phyloP scores from a whole-genome alignment of 2,797 vertebrate species.

The Bryconaethiops microstoma region DNA sequence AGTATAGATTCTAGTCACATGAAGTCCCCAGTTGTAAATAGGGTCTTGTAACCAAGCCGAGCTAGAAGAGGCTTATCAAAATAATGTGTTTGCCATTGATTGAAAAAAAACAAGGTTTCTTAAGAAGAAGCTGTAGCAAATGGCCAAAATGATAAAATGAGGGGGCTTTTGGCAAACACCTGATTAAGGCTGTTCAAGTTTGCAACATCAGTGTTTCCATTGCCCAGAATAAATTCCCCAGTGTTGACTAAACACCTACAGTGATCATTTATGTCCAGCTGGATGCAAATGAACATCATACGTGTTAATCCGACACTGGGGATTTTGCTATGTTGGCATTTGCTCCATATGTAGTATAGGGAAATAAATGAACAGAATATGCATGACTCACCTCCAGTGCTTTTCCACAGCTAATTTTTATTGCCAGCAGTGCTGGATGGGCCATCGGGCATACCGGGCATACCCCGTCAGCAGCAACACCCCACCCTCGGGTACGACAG shows the following conservation, averaged over 20 bases:
- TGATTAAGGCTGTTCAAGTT: not conserved
- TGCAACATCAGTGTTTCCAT: not conserved
- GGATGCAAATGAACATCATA: not conserved
- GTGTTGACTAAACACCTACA: conserved; percentile 11
- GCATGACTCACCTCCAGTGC: not conserved
- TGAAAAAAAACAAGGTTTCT: not conserved
- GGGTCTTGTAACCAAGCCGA: too few relatives aligned
- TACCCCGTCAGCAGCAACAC: too few relatives aligned
- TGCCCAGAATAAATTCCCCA: not conserved
- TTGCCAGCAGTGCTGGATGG: too few relatives aligned
- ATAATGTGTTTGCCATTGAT: conserved; percentile 4
- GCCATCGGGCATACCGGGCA: too few relatives aligned
- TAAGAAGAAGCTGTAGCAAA: not conserved
- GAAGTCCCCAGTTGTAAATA: too few relatives aligned
- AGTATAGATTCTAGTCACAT: too few relatives aligned
- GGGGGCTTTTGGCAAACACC: not conserved
- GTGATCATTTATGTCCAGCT: not conserved
- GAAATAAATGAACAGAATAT: not conserved
- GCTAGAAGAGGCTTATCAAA: too few relatives aligned
- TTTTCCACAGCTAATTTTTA: conserved; percentile 14
- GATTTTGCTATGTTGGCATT: not conserved
- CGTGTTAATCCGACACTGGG: not conserved
- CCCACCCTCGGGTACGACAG: too few relatives aligned
- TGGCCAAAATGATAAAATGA: not conserved
- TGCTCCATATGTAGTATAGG: not conserved